Evolutionary conservation across 2,888 invertebrate genomes (phyloP), one percentile per base, ranked within the genome.

Genomic region (Nysson spinosus): DNA sequence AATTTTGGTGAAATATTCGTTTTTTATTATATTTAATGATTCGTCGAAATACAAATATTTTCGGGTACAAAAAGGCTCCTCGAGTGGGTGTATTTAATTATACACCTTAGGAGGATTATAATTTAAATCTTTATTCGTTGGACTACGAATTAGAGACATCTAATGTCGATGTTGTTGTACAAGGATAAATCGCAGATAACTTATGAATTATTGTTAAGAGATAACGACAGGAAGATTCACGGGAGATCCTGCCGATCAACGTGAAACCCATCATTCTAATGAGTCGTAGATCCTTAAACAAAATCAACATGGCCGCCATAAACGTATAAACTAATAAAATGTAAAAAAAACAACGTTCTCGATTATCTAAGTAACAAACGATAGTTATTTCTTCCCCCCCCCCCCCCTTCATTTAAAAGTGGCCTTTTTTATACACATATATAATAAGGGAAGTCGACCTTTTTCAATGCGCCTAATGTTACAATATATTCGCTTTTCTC

Each of bases 281-380:
- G 77, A 78, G 73, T 81, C 74, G 77, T 78, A 80, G 76, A 80
- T 75, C 72, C 79, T 78, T 82, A 80, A 84, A 83, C 81, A 81
- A 84, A 83, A 84, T 77, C 83, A 84, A 84, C 84, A 82, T 82
- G 83, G 80, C 83, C 83, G 83, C 82, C 81, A 75, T 75, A 82
- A 84, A 83, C 80, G 82, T 83, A 86, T 82, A 85, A 86, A 87
- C 86, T 86, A 87, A 86, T 86, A 87, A 87, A 87, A 87, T 86
- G 85, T 85, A 85, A 85, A 85, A 83, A 85, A 86, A 85, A 85
- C 85, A 86, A 85, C 83, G 81, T 85, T 84, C 82, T 85, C 80
- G 82, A 85, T 85, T 84, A 86, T 85, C 86, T 86, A 87, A 84
- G 83, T 86, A 87, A 86, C 87, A 87, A 87, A 87, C 87, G 85